Evolutionary conservation across 2,888 invertebrate genomes (phyloP).

Genomic region (Alviniconcha strummeri): DNA sequence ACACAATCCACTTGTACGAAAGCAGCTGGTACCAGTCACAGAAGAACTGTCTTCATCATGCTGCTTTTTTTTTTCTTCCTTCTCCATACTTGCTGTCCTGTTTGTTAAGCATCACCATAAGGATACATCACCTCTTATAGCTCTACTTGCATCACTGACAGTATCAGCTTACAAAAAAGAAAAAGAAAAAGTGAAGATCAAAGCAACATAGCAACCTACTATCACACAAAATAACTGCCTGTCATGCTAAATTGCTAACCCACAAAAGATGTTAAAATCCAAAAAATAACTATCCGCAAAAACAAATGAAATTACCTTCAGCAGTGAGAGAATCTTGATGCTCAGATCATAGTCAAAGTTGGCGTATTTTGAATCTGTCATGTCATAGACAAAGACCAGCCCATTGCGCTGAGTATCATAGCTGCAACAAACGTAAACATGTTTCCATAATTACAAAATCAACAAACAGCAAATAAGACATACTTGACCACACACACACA

Average conservation of each 20-base stretch:
- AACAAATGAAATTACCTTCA: constrained; percentile 84
- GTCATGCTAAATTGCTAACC: neutral
- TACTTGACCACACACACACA: neutral
- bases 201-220: neutral
- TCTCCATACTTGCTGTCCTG: too few relatives aligned
- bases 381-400: constrained; percentile 97
- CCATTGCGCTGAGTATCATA: constrained; percentile 94
- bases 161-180: too few relatives aligned
- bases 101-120: too few relatives aligned
- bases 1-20: too few relatives aligned
- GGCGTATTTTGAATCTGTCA: constrained; percentile 97
- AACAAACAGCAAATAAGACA: neutral
- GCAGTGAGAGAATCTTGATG: constrained; percentile 94
- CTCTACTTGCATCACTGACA: too few relatives aligned
- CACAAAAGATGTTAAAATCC: neutral
- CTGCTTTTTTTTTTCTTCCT: too few relatives aligned
- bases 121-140: too few relatives aligned
- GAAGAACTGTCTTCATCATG: too few relatives aligned
- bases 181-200: neutral
- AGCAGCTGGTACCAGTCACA: too few relatives aligned
- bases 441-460: neutral
- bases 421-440: constrained; percentile 70
- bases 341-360: constrained; percentile 98
- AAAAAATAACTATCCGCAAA: neutral
- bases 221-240: too few relatives aligned